Evolutionary conservation across 2,888 invertebrate species (phyloP).

Genomic region (Tipula lateralis): DNA sequence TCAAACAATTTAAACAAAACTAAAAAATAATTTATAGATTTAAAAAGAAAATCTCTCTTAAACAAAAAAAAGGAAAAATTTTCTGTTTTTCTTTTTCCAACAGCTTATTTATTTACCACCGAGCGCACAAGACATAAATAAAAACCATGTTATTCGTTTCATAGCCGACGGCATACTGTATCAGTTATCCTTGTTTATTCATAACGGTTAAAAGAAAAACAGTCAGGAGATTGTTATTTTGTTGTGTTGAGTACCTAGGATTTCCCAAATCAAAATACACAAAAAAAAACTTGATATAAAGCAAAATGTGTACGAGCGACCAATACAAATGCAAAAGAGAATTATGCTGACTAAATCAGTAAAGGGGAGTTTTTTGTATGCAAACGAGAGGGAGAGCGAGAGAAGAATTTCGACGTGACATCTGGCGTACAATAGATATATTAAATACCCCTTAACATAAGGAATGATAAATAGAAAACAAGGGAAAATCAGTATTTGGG

Average conservation of each 20-base stretch:
- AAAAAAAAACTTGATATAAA: not conserved
- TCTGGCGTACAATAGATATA: not conserved
- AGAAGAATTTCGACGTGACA: not conserved
- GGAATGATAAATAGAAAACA: not conserved
- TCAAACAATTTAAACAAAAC: not conserved
- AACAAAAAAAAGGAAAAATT: not conserved
- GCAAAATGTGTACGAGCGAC: not conserved
- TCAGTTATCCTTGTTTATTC: conserved; percentile 19
- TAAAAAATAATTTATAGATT: not conserved
- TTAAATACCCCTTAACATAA: not conserved
- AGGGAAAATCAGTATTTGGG: not conserved
- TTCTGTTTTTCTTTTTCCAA: not conserved
- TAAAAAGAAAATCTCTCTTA: not conserved
- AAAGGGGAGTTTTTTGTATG: not conserved
- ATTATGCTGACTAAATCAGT: not conserved
- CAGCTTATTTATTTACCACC: not conserved
- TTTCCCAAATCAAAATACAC: conserved; percentile 19
- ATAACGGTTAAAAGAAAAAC: conserved; percentile 11
- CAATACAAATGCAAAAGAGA: not conserved
- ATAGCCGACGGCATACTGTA: conserved; percentile 24
- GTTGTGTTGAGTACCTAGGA: conserved; percentile 24
- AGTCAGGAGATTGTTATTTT: conserved; percentile 9
- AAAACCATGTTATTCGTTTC: not conserved
- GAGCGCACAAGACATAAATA: not conserved
- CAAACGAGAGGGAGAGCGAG: not conserved